Base-by-base conservation (phyloP, 2,888 invertebrate species). In the Ctenicera cuprea region DNA sequence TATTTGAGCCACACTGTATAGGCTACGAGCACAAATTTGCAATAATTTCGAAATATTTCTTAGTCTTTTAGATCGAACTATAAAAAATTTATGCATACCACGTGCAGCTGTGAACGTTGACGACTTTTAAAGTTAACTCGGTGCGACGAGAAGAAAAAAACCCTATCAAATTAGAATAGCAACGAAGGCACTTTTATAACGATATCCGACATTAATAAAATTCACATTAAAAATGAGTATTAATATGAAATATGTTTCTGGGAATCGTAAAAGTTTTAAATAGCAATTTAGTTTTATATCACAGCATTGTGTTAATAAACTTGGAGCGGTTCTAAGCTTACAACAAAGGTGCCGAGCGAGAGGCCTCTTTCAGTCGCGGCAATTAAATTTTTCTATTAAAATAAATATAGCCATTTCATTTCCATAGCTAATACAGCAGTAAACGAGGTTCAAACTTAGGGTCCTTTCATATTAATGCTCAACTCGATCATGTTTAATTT, bases 361-460 rank as follows among this genome's bases (percentile, higher is more conserved):
- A 75, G 66, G n/a, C 77, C 74, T 77, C 76, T 74, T 76, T 80
- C 80, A 79, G 78, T 79, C 81, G 78, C 76, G 79, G 82, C 80
- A 82, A 83, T 83, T 83, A 82, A 82, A 80, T 80, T 82, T 82
- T 82, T 82, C 82, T 82, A 83, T 82, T 82, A 80, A 81, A 81
- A 83, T 82, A 80, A 83, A 82, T 81, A 80, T 75, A 79, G 79
- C 79, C 78, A 77, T 80, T 74, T 81, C 77, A 81, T 83, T 82
- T 81, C 81, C 82, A 81, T 81, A 82, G 73, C 79, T 80, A 82
- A 76, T 79, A 77, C 73, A 77, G 77, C 75, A 78, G 77, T 79
- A 79, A 79, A 79, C 67, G 61, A 73, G 65, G 22, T 62, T 66
- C 33, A 59, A 59, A 70, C 37, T 54, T 38, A 52, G 41, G 52